Evolutionary conservation across 1,140 invertebrate genomes (phyloP).

Genomic region (Arctopsyche grandis): DNA sequence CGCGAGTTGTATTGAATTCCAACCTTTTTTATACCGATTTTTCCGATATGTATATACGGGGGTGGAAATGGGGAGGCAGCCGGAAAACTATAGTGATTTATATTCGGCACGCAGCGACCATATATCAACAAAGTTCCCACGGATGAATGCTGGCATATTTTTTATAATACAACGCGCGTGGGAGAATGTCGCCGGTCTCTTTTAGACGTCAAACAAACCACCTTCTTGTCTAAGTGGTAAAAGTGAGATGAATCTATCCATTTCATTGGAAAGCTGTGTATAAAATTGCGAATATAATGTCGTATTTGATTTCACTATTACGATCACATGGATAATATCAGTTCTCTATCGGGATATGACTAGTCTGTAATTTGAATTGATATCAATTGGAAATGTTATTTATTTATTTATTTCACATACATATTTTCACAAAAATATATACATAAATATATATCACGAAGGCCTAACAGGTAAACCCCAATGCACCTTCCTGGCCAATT

Average conservation of each 20-base stretch:
- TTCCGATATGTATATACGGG: background rate
- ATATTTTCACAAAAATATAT: no score
- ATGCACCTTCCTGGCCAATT: no score
- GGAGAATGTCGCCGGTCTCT: background rate
- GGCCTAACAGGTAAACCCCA: no score
- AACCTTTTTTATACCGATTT: background rate
- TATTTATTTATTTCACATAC: no score
- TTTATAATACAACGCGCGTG: background rate
- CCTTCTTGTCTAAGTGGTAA: background rate
- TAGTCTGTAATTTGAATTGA: no score
- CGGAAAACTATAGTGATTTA: constrained; percentile 37
- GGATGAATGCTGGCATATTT: constrained; percentile 39
- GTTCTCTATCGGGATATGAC: no score
- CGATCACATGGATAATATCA: no score
- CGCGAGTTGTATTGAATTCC: constrained; percentile 32
- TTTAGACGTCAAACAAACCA: background rate
- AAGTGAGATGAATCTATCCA: background rate
- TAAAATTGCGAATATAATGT: no score
- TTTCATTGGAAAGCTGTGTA: no score
- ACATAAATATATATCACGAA: no score
- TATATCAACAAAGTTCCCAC: constrained; percentile 36
- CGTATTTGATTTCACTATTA: no score
- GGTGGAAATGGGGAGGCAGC: background rate
- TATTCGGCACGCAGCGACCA: constrained; percentile 26
- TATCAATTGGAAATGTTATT: no score